Base-by-base conservation (phyloP, 1,140 invertebrate species). In the Dolichoris vasculosae region DNA sequence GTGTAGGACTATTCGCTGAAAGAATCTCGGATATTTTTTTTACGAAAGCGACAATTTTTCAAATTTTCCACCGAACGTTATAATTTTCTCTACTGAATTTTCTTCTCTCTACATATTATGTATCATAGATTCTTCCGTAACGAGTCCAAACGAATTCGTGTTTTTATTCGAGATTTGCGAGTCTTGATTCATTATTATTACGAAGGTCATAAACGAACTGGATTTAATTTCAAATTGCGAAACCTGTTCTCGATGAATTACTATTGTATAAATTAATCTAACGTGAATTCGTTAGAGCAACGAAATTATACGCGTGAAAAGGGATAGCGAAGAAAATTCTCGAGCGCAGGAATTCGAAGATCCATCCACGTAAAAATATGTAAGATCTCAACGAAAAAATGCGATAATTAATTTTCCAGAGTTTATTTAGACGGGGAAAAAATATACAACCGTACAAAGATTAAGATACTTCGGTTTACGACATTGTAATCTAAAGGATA, bases 181-280 rank as follows among this genome's bases (percentile, higher is more conserved):
- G 48, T 8, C 75, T 71, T 59, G 40, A 82, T n/a, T 59, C 67
- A 59, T 63, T 82, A 59, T 63, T 82, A 59, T 75, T 30, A 23
- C 69, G 43, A 82, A 82, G 46, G 67, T 82, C 67, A 55, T 82
- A 82, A 82, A 75, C 30, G 69, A 75, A 23, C 38, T 40, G 38
- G 17, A 40, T 59, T 59, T 13, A 32, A 59, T 63, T 38, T 55
- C 76, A 9, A 32, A 13, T 30, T 46, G 46, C 67, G 13, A 6
- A 82, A 82, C 80, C 43, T 69, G 80, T 82, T 82, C 17, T 48
- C 23, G 38, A 26, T 11, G 38, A 20, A 55, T 26, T n/a, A 38
- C 63, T 48, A 35, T 69, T 11, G 30, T n/a, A 43, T 43, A 35
- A 35, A 82, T 64, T 46, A 67, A 40, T 48, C 0, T n/a, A 26